Percentiles rank a stretch among this genome's conserved stretches.
Conservation (phyloP, 2,113 vertebrate genomes). For the Atractosteus spatula region DNA sequence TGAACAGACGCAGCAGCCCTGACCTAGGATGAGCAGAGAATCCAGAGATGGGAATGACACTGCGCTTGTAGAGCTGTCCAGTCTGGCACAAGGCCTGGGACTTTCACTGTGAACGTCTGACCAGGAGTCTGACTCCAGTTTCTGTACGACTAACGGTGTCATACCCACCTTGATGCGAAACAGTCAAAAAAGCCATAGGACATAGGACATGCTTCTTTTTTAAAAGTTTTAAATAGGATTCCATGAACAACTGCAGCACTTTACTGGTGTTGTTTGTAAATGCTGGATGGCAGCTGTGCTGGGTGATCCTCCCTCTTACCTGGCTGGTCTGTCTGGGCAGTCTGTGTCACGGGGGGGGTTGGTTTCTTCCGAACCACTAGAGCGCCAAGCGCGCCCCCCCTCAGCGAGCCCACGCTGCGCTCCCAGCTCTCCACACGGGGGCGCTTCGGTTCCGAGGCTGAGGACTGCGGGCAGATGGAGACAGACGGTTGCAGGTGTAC, state of each 20-base stretch:
- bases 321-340: constrained; percentile 30
- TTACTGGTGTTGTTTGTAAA: background rate
- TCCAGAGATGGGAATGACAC: background rate
- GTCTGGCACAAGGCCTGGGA: too few relatives aligned
- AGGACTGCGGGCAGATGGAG: constrained; percentile 33
- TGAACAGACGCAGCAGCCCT: background rate
- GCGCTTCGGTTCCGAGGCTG: constrained; percentile 55
- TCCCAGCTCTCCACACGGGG: constrained; percentile 75
- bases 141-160: too few relatives aligned
- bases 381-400: constrained; percentile 52
- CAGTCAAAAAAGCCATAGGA: too few relatives aligned
- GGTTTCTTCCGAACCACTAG: constrained; percentile 73
- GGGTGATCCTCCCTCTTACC: constrained; percentile 29
- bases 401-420: constrained; percentile 68
- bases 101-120: too few relatives aligned
- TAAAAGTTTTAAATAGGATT: background rate
- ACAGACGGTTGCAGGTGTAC: background rate
- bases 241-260: background rate
- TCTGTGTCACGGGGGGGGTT: background rate
- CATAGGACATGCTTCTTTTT: background rate
- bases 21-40: background rate
- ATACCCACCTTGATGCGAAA: too few relatives aligned
- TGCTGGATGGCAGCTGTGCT: background rate
- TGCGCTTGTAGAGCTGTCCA: too few relatives aligned
- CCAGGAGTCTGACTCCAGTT: too few relatives aligned